A percentile compares a stretch with the other conserved stretches of the same genome.
These are phyloP conservation scores for Lasiurus cinereus DNA, from an alignment of 2,113 vertebrate genomes.

Conservation along the genomic window DNA sequence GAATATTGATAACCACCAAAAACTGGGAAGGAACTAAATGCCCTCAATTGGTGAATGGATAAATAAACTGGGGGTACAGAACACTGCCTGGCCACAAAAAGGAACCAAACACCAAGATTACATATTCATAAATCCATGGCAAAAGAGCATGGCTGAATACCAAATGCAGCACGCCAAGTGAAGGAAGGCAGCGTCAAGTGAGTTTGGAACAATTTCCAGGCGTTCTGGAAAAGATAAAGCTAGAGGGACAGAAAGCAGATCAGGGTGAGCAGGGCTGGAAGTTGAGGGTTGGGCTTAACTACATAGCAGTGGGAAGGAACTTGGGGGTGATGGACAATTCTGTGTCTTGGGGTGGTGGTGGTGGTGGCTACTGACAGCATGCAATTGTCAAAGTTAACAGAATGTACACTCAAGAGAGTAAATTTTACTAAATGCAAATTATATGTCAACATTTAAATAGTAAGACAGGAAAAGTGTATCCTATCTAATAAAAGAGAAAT, in stretches of 20 bases:
- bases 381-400: not conserved
- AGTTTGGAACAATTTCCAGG: not conserved
- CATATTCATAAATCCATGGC: not conserved
- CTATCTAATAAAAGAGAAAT: no score
- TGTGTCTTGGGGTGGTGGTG: not conserved
- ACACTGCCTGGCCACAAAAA: not conserved
- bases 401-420: not conserved
- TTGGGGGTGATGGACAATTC: not conserved
- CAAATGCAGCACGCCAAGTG: not conserved
- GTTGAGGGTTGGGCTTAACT: rapidly evolving
- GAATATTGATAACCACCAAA: not conserved
- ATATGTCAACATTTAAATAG: not conserved
- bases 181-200: not conserved
- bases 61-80: not conserved
- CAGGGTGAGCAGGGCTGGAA: not conserved
- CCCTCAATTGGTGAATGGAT: not conserved
- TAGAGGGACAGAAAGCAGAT: not conserved
- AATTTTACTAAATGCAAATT: constrained; percentile 20
- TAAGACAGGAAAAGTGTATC: not conserved
- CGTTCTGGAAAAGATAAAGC: not conserved
- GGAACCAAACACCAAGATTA: not conserved
- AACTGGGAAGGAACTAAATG: not conserved
- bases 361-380: not conserved
- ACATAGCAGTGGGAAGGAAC: not conserved
- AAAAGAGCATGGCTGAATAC: not conserved